phyloP scores from a whole-genome alignment of 2,888 invertebrate genomes.

The Tipula vernalis region DNA sequence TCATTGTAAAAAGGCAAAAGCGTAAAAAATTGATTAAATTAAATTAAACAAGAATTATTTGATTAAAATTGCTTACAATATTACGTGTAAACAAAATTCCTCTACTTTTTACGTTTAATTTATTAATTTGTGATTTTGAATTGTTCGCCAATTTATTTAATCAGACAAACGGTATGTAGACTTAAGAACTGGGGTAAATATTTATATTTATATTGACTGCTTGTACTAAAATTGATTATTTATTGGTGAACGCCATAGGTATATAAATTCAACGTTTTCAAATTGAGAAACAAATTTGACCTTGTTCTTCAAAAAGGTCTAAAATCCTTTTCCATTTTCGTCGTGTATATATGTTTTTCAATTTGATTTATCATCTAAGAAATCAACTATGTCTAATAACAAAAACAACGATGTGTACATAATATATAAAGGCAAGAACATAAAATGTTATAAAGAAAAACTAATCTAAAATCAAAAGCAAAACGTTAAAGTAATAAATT shows the following conservation, averaged over 20 bases:
- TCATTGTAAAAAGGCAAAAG: too few species aligned
- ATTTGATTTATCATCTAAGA: not conserved
- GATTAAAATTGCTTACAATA: too few species aligned
- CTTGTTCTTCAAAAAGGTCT: not conserved
- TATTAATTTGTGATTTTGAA: too few species aligned
- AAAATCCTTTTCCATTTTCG: not conserved
- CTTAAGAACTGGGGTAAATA: too few species aligned
- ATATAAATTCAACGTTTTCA: not conserved
- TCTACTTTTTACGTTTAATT: too few species aligned
- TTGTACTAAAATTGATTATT: not conserved
- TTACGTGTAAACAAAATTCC: too few species aligned
- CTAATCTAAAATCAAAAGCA: slow-evolving; percentile 4
- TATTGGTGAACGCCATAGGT: not conserved
- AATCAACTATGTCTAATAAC: not conserved
- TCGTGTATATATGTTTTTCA: not conserved
- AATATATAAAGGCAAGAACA: not conserved
- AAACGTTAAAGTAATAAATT: slow-evolving; percentile 4
- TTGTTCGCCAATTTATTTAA: too few species aligned
- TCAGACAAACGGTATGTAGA: too few species aligned
- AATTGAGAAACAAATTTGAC: not conserved
- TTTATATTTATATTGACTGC: too few species aligned
- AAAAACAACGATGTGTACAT: not conserved
- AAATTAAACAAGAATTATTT: too few species aligned
- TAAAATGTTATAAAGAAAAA: not conserved
- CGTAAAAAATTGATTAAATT: too few species aligned